Conservation (phyloP, 2,888 invertebrate species). For the Tenthredo mesomela region DNA sequence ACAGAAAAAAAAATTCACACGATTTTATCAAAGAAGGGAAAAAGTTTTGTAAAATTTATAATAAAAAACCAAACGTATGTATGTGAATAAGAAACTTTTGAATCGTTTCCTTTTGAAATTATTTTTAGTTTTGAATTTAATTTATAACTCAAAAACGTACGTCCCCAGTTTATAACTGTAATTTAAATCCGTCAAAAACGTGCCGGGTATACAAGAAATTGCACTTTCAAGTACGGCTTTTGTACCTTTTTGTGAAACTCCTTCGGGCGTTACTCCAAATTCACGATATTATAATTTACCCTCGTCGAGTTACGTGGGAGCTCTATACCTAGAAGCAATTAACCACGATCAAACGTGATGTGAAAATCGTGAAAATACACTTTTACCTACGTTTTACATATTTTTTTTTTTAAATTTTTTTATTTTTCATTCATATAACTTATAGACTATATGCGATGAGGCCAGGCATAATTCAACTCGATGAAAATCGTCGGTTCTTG, state of each 20-base stretch:
- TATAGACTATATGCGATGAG: background rate
- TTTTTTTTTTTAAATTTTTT: background rate
- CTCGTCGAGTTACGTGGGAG: background rate
- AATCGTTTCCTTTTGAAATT: too few species aligned
- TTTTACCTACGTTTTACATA: background rate
- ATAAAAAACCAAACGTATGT: background rate
- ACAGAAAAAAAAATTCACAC: too few species aligned
- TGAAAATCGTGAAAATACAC: background rate
- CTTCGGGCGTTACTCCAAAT: background rate
- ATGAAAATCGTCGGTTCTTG: background rate
- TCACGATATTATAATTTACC: background rate
- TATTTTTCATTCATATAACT: background rate
- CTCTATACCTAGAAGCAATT: background rate
- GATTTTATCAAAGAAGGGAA: background rate
- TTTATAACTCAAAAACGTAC: background rate
- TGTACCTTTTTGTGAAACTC: background rate
- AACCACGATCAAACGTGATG: background rate
- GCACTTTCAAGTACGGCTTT: background rate
- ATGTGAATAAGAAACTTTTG: too few species aligned
- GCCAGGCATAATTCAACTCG: background rate
- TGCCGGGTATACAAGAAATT: conserved; percentile 6
- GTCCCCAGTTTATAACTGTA: background rate
- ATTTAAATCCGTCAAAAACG: background rate
- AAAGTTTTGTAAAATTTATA: background rate
- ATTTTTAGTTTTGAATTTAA: too few species aligned